Percentiles rank a stretch among this genome's conserved stretches.
Conservation (phyloP, 2,113 vertebrate genomes). For the Aplodontia rufa region DNA sequence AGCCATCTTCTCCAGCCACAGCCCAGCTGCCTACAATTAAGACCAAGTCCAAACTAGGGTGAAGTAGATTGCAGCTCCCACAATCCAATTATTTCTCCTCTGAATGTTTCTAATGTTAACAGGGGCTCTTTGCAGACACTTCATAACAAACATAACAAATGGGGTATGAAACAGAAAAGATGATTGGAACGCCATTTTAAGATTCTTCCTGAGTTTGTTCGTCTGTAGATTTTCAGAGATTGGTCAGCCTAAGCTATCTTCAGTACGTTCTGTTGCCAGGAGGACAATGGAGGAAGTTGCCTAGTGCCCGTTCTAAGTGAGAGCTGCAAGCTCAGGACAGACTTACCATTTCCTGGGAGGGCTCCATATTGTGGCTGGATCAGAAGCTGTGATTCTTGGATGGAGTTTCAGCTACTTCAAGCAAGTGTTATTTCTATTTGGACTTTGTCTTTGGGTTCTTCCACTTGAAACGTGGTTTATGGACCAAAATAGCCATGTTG, state of each 20-base stretch:
- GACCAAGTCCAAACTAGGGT: no score
- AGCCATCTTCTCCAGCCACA: no score
- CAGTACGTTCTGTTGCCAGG: background rate
- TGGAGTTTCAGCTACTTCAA: background rate
- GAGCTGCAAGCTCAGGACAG: background rate
- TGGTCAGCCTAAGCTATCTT: background rate
- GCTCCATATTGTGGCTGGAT: background rate
- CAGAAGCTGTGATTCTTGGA: background rate
- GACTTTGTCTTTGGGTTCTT: background rate
- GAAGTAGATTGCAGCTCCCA: no score
- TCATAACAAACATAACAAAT: fast-evolving
- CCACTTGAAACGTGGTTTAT: background rate
- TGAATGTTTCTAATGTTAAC: no score
- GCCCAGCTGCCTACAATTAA: no score
- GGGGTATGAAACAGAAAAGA: background rate
- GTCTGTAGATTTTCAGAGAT: background rate
- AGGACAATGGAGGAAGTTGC: background rate
- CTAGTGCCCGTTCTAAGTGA: background rate
- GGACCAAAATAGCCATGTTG: background rate
- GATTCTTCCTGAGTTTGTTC: background rate
- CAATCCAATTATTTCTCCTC: no score
- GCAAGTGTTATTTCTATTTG: background rate
- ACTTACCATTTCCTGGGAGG: background rate
- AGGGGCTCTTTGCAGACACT: no score
- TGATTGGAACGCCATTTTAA: background rate